Evolutionary conservation across 2,888 invertebrate genomes (phyloP).

Genomic region (Macrosoma leucophasiata): DNA sequence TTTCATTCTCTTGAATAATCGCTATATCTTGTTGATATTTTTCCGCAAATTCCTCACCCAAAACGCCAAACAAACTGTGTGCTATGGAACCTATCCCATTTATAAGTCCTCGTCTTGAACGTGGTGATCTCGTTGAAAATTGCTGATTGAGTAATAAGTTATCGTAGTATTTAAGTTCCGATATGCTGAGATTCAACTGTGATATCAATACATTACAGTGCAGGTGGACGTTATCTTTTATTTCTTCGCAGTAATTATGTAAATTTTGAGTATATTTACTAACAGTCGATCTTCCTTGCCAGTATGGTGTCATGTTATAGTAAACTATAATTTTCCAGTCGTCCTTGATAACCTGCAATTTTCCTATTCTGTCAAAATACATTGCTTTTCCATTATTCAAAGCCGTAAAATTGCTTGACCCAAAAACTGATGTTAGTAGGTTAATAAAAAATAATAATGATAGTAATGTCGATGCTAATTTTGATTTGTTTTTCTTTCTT

Average conservation of each 20-base stretch:
- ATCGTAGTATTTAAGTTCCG: background rate
- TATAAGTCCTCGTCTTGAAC: slow-evolving; percentile 19
- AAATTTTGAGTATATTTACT: slow-evolving; percentile 3
- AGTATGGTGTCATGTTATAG: slow-evolving; percentile 12
- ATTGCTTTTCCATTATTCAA: slow-evolving; percentile 8
- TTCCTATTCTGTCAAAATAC: slow-evolving; percentile 10
- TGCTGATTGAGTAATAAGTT: slow-evolving; percentile 16
- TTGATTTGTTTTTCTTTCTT: background rate
- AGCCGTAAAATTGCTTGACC: background rate
- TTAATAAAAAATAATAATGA: slow-evolving; percentile 1
- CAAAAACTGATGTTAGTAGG: no score
- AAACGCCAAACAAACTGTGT: slow-evolving; percentile 18
- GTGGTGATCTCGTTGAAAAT: slow-evolving; percentile 15
- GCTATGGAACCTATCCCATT: slow-evolving; percentile 22
- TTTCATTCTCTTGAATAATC: slow-evolving; percentile 7
- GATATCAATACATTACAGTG: slow-evolving; percentile 1
- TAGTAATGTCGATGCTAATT: background rate
- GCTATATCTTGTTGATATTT: slow-evolving; percentile 14
- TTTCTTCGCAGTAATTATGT: background rate
- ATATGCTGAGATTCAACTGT: slow-evolving; percentile 2
- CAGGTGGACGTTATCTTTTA: slow-evolving; percentile 2
- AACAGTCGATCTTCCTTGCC: slow-evolving; percentile 6
- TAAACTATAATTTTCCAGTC: slow-evolving; percentile 13
- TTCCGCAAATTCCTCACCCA: slow-evolving; percentile 22
- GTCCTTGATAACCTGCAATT: slow-evolving; percentile 7